Evolutionary conservation across 1,140 invertebrate genomes (phyloP).

Genomic region (Brachystomella parvula): DNA sequence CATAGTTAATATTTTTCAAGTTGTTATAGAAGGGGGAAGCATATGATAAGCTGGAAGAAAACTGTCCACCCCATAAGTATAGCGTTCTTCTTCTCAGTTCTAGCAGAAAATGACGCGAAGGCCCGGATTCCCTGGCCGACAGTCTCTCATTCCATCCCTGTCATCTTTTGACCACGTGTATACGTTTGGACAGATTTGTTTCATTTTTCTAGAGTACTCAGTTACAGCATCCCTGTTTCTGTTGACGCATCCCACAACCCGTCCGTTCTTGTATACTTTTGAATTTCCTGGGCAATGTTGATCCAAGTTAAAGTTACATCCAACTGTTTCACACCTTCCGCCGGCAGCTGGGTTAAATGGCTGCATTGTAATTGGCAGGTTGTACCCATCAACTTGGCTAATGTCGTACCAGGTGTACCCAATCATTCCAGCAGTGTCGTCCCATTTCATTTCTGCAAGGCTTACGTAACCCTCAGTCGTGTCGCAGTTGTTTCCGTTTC

Average conservation of each 20-base stretch:
- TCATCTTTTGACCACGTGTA: constrained; percentile 29
- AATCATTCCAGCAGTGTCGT: neutral
- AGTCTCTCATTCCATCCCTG: constrained; percentile 20
- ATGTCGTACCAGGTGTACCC: constrained; percentile 26
- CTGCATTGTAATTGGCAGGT: constrained; percentile 15
- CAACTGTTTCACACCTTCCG: constrained; percentile 14
- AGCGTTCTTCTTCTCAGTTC: too few relatives aligned
- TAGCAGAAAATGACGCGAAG: constrained; percentile 16
- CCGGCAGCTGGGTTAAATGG: constrained; percentile 17
- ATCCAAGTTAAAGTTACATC: constrained; percentile 22
- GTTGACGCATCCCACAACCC: constrained; percentile 18
- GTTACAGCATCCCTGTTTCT: constrained; percentile 6
- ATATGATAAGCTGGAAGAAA: too few relatives aligned
- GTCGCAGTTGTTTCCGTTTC: constrained; percentile 22
- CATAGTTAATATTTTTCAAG: too few relatives aligned
- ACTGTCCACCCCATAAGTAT: too few relatives aligned
- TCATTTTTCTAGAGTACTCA: constrained; percentile 19
- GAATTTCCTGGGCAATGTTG: constrained; percentile 4
- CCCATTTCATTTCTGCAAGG: neutral
- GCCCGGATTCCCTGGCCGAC: constrained; percentile 20
- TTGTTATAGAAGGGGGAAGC: too few relatives aligned
- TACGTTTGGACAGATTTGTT: constrained; percentile 18
- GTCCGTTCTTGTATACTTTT: constrained; percentile 8
- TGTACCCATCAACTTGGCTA: constrained; percentile 25
- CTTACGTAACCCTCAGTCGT: constrained; percentile 17